These are phyloP conservation scores for Chloroclystis v-ata DNA, from an alignment of 2,888 invertebrate genomes.

Conservation along the genomic window DNA sequence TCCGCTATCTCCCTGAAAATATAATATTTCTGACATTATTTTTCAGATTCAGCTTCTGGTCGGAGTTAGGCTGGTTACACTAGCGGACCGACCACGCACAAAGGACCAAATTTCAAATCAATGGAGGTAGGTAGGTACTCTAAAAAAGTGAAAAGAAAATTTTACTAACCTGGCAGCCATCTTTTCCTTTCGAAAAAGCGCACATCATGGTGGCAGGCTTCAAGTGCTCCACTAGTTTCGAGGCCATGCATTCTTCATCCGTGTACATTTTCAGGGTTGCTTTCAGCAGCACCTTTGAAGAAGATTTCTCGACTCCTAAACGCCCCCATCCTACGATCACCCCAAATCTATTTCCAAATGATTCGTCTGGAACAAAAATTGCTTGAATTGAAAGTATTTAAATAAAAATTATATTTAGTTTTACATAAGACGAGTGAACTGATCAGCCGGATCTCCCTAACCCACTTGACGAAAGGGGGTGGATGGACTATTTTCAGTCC, in stretches of 20 bases:
- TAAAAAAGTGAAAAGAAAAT: too few species aligned
- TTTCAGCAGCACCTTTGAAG: constrained; percentile 67
- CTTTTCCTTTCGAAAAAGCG: constrained; percentile 78
- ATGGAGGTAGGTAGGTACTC: too few species aligned
- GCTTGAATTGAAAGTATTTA: not conserved
- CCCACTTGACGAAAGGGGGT: too few species aligned
- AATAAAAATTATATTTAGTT: not conserved
- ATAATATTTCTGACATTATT: not conserved
- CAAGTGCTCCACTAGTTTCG: constrained; percentile 62
- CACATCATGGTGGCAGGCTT: constrained; percentile 78
- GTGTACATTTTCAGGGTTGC: constrained; percentile 66
- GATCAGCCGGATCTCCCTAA: too few species aligned
- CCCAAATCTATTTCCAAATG: constrained; percentile 58
- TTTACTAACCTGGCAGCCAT: constrained; percentile 81
- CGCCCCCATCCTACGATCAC: constrained; percentile 79
- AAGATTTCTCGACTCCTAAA: constrained; percentile 56
- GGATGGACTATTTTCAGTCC: not conserved
- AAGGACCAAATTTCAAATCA: too few species aligned
- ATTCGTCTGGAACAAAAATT: constrained; percentile 48
- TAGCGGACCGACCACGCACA: too few species aligned
- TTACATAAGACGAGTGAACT: not conserved
- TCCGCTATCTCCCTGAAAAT: constrained; percentile 81
- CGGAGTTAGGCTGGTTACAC: too few species aligned
- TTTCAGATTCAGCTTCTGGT: too few species aligned
- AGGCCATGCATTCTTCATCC: constrained; percentile 59